Conservation (phyloP, 2,888 invertebrate genomes). For the Phaonia tiefii region DNA sequence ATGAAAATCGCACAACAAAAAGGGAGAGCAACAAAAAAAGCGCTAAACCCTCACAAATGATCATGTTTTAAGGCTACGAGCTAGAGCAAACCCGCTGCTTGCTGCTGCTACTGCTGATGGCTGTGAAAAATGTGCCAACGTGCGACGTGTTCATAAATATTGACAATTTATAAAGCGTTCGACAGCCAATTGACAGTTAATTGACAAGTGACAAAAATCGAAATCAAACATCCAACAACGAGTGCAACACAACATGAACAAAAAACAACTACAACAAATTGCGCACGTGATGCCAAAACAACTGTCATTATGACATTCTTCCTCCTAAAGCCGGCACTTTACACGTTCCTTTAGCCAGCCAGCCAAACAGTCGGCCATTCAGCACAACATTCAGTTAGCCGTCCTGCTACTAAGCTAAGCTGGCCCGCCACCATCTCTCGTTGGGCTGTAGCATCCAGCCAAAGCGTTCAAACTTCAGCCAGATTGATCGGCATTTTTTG, state of each 20-base stretch:
- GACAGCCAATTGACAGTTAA: constrained; percentile 67
- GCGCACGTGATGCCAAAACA: constrained; percentile 67
- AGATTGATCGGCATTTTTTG: constrained; percentile 67
- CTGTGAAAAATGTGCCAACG: constrained; percentile 7
- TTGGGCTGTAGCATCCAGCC: neutral
- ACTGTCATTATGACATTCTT: constrained; percentile 65
- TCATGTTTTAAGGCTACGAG: constrained; percentile 64
- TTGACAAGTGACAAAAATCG: constrained; percentile 67
- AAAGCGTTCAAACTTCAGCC: constrained; percentile 18
- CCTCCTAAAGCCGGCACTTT: constrained; percentile 37
- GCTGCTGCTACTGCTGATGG: too few species aligned
- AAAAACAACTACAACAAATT: constrained; percentile 63
- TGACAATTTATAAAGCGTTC: constrained; percentile 67
- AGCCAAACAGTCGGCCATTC: neutral
- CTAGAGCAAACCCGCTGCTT: too few species aligned
- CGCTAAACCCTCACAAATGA: constrained; percentile 55
- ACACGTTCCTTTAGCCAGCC: constrained; percentile 7
- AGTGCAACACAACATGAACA: neutral
- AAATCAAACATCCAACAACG: constrained; percentile 38
- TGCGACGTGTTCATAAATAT: constrained; percentile 67
- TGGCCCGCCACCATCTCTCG: neutral
- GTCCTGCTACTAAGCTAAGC: neutral
- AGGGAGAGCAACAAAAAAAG: neutral
- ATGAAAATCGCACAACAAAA: constrained; percentile 10
- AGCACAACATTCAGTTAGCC: constrained; percentile 45